Conservation (phyloP, 2,113 vertebrate genomes). For the Garra rufa region DNA sequence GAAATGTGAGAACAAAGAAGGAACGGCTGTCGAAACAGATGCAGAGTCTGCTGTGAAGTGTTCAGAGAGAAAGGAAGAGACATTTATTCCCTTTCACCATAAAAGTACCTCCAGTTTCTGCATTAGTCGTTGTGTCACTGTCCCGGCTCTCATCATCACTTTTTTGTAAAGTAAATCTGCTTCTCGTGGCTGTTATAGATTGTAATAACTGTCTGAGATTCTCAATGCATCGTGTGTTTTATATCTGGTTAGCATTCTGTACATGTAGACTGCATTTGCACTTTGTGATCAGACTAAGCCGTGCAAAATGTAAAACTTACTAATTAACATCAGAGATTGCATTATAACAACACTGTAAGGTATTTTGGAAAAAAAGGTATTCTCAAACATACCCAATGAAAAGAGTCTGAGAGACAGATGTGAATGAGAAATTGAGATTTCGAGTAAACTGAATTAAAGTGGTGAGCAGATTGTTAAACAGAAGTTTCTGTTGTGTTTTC, state of each 20-base stretch:
- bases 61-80: neutral
- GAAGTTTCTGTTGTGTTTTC: neutral
- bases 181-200: neutral
- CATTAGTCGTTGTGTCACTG: neutral
- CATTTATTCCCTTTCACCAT: neutral
- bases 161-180: neutral
- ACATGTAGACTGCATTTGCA: neutral
- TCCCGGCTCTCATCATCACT: neutral
- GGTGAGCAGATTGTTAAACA: neutral
- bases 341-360: too few species aligned
- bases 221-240: neutral
- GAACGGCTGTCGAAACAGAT: conserved; percentile 48
- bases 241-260: neutral
- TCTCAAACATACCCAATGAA: neutral
- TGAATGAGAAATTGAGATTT: neutral
- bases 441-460: neutral
- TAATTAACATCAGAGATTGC: neutral
- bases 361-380: neutral
- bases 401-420: neutral
- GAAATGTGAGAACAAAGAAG: conserved; percentile 37
- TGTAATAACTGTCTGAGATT: neutral
- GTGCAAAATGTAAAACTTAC: neutral
- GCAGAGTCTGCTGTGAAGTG: neutral
- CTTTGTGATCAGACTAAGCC: neutral
- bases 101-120: neutral